These are phyloP conservation scores for Xanthorhoe spadicearia DNA, from an alignment of 2,888 invertebrate species.

Conservation along the genomic window DNA sequence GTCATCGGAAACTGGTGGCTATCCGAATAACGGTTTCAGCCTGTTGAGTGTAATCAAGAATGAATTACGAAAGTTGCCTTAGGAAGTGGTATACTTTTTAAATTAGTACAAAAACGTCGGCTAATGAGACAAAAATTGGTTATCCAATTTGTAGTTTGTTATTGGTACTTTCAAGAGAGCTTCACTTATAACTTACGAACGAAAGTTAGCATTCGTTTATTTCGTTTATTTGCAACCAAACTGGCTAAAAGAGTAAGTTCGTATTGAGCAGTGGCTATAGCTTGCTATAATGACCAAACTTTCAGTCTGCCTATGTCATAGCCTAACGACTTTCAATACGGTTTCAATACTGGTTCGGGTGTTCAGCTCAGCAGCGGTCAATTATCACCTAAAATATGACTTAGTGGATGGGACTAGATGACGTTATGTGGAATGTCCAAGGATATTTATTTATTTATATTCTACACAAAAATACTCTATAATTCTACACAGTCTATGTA, in stretches of 20 bases:
- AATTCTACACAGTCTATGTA: constrained; percentile 29
- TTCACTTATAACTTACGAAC: background rate
- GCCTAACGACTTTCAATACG: too few species aligned
- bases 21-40: constrained; percentile 48
- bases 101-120: constrained; percentile 50
- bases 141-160: constrained; percentile 40
- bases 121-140: constrained; percentile 46
- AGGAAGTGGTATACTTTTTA: constrained; percentile 46
- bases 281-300: too few species aligned
- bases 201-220: background rate
- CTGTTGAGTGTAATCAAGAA: constrained; percentile 55
- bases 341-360: too few species aligned
- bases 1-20: constrained; percentile 48
- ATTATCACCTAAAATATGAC: too few species aligned
- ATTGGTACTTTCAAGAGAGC: constrained; percentile 23
- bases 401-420: too few species aligned
- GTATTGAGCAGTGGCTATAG: too few species aligned
- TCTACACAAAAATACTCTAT: constrained; percentile 18
- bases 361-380: too few species aligned
- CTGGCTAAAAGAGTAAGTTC: too few species aligned
- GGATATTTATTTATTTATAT: too few species aligned
- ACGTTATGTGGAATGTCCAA: too few species aligned
- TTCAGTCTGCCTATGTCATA: too few species aligned
- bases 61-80: constrained; percentile 52
- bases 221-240: background rate